These are phyloP conservation scores for Acrobasis repandana DNA, from an alignment of 2,888 invertebrate species.

Conservation along the genomic window DNA sequence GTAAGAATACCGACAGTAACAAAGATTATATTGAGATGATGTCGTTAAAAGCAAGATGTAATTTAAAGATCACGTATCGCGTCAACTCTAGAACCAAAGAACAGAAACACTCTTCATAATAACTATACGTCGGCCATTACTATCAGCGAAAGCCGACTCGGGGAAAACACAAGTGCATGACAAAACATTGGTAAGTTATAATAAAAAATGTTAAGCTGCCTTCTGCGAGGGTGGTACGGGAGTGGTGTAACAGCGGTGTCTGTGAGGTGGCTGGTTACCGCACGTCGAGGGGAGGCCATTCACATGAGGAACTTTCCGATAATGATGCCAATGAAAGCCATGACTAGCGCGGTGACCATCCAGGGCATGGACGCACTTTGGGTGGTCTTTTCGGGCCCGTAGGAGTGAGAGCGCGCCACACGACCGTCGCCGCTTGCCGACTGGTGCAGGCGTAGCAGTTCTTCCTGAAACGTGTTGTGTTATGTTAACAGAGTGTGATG, in stretches of 20 bases:
- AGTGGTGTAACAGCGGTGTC: conserved; percentile 62
- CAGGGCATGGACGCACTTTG: conserved; percentile 84
- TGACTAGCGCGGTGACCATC: conserved; percentile 85
- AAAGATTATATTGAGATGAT: background rate
- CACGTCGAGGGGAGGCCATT: conserved; percentile 67
- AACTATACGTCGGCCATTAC: background rate
- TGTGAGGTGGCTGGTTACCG: conserved; percentile 59
- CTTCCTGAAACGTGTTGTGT: conserved; percentile 75
- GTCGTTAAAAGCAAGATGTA: background rate
- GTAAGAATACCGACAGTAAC: background rate
- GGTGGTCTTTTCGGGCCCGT: conserved; percentile 82
- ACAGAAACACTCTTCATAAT: background rate
- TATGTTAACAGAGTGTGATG: conserved; percentile 10
- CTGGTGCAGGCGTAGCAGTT: conserved; percentile 84
- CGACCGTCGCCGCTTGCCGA: conserved; percentile 60
- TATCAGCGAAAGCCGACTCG: background rate
- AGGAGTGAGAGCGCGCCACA: conserved; percentile 65
- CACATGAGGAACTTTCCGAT: conserved; percentile 92
- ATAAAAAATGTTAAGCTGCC: conserved; percentile 42
- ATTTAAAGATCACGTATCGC: background rate
- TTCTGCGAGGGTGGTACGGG: conserved; percentile 53
- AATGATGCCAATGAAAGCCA: conserved; percentile 88
- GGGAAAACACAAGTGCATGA: conserved; percentile 26
- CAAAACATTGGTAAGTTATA: conserved; percentile 17
- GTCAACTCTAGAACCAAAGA: background rate